phyloP scores from a whole-genome alignment of 2,113 vertebrate genomes.

The Circaetus gallicus region DNA sequence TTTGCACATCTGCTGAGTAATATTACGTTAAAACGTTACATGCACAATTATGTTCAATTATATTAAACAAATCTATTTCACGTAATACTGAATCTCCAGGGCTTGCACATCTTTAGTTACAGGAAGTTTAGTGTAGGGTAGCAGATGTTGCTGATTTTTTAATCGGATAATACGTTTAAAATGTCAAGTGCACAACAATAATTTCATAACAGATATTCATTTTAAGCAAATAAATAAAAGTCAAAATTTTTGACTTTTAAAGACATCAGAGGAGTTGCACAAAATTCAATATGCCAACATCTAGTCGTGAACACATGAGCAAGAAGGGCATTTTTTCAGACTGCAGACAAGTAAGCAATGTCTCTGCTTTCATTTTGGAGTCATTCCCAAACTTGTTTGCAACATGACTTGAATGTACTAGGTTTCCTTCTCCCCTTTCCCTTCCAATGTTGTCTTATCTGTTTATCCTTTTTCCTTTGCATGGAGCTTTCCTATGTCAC shows the following conservation, averaged over 20 bases:
- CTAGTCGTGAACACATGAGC: neutral
- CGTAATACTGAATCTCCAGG: conserved; percentile 71
- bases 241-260: neutral
- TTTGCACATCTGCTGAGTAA: conserved; percentile 78
- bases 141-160: conserved; percentile 72
- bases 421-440: neutral
- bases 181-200: conserved; percentile 46
- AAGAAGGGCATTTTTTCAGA: neutral
- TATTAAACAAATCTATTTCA: conserved; percentile 76
- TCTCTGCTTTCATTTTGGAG: neutral
- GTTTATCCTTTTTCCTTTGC: neutral
- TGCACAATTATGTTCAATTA: conserved; percentile 80
- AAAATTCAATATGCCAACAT: neutral
- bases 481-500: neutral
- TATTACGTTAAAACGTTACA: conserved; percentile 75
- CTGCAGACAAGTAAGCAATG: neutral
- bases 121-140: conserved; percentile 67
- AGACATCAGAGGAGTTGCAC: neutral
- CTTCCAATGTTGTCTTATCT: neutral
- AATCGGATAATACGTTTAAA: conserved; percentile 70
- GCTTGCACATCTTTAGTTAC: conserved; percentile 71
- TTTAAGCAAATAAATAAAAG: conserved; percentile 31
- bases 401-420: neutral
- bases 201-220: conserved; percentile 27
- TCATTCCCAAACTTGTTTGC: neutral